These are phyloP conservation scores for Callinectes sapidus DNA, from an alignment of 2,888 invertebrate genomes.

Conservation along the genomic window DNA sequence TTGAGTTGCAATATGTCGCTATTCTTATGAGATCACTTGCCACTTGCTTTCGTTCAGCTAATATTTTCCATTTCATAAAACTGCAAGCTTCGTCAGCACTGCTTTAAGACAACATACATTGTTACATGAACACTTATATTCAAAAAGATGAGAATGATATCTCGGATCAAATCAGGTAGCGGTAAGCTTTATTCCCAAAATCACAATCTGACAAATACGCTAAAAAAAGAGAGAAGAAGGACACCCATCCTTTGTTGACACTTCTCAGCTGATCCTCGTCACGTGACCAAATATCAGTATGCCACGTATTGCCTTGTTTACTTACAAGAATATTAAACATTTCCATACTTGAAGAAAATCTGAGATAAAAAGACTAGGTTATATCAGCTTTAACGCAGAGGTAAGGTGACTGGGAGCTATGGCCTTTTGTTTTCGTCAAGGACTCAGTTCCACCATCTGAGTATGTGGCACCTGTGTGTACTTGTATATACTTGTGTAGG, in stretches of 20 bases:
- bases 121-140: too few relatives aligned
- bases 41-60: slow-evolving; percentile 21
- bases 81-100: background rate
- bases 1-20: slow-evolving; percentile 35
- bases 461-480: background rate
- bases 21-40: background rate
- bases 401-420: background rate
- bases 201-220: background rate
- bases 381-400: background rate
- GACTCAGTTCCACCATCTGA: background rate
- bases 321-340: background rate
- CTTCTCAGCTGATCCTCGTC: slow-evolving; percentile 22
- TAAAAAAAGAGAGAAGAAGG: background rate
- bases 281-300: background rate
- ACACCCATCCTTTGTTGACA: slow-evolving; percentile 20
- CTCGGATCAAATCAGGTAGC: background rate
- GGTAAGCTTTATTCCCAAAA: background rate
- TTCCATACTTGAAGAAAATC: background rate
- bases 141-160: background rate
- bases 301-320: background rate
- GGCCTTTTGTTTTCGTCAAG: background rate
- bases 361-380: background rate
- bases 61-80: background rate
- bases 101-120: background rate
- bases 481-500: background rate